Base-by-base conservation (phyloP, 2,888 invertebrate species). In the Phanerotoma sp. region DNA sequence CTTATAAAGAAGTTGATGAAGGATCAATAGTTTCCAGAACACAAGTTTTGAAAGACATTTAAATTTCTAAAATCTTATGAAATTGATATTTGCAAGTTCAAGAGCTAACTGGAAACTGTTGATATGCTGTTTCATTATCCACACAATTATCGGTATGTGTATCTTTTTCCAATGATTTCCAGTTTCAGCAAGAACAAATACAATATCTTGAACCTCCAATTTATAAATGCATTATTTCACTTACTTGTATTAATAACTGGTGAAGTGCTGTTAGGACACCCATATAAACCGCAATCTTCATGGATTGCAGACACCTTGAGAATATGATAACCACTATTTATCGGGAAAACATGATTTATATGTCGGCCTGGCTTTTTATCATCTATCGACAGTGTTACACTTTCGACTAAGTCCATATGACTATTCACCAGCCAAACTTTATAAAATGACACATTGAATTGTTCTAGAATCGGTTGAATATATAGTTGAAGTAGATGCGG, bases 301-400 rank as follows among this genome's bases (percentile, higher is more conserved):
- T 76, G 75, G 47, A 73, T 53, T 3, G 73, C 66, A 1, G 74
- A 64, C n/a, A 77, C 76, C 58, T 70, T 70, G 38, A 77, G 72
- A 57, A 68, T 73, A 64, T 72, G 64, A 6, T 66, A 57, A 16
- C 75, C 77, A 5, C 66, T 65, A 5, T 61, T 59, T 4, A 67
- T 69, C 3, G 66, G 62, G 47, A 73, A 72, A 47, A 69, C 66
- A 32, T 70, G 63, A 1, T 50, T 62, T 25, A 74, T 58, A 21
- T 70, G 60, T 9, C 5, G 5, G 9, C 9, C 25, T 7, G 25
- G 7, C 4, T 58, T 45, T 28, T 56, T 56, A 1, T 52, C 51
- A 9, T 65, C 46, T 5, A 25, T 28, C 15, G 56, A 55, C 5
- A 63, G 20, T 3, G 58, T 61, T 16, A 65, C 28, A 41, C 59